A percentile compares a stretch with the other conserved stretches of the same genome.
phyloP scores from a whole-genome alignment of 2,888 invertebrate species.

The Busseola fusca region DNA sequence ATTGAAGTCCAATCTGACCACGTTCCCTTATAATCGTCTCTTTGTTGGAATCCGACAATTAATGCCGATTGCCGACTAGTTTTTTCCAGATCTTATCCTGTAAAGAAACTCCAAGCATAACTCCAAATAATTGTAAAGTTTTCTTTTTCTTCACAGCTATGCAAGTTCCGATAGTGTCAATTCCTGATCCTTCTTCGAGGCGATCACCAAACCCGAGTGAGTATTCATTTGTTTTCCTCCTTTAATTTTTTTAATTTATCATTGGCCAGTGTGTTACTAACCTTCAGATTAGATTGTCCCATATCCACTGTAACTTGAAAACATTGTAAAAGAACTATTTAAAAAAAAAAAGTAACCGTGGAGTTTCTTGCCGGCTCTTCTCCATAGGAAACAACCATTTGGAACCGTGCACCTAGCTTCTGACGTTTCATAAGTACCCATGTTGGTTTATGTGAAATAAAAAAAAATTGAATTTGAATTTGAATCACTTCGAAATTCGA shows the following conservation, averaged over 20 bases:
- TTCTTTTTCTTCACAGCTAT: constrained; percentile 16
- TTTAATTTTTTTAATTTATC: too few relatives aligned
- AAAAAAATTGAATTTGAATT: too few relatives aligned
- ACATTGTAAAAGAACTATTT: too few relatives aligned
- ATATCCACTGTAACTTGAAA: too few relatives aligned
- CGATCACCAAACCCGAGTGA: constrained; percentile 30
- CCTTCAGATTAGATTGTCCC: too few relatives aligned
- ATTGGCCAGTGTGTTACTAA: too few relatives aligned
- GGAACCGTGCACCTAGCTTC: too few relatives aligned
- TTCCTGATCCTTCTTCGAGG: constrained; percentile 27
- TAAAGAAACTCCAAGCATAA: neutral
- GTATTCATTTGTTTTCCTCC: neutral
- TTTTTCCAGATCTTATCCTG: neutral
- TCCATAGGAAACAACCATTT: too few relatives aligned
- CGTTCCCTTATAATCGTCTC: neutral
- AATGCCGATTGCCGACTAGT: neutral
- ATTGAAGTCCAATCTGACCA: neutral
- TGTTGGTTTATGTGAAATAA: too few relatives aligned
- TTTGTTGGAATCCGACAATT: neutral
- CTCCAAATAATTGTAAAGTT: neutral
- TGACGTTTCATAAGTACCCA: too few relatives aligned
- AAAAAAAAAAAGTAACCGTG: too few relatives aligned
- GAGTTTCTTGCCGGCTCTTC: too few relatives aligned
- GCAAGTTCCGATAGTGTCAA: constrained; percentile 25
- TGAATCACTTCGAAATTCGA: constrained; percentile 1